Percentiles rank a stretch among this genome's conserved stretches.
Evolutionary conservation across 2,113 vertebrate species (phyloP).

Genomic region (Mustela nigripes): DNA sequence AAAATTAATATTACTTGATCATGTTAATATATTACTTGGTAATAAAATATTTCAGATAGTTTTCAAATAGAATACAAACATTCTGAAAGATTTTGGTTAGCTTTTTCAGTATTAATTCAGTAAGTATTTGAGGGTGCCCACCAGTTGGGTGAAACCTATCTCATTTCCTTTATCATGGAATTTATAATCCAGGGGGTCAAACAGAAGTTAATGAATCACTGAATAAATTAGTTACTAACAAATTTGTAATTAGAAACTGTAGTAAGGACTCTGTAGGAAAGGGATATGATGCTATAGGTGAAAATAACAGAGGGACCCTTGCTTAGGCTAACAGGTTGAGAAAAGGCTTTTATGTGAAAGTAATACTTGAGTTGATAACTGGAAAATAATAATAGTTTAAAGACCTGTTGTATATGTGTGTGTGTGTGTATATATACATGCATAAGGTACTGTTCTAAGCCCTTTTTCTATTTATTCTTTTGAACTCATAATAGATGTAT

Average conservation of each 20-base stretch:
- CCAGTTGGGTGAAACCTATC: neutral
- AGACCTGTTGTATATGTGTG: neutral
- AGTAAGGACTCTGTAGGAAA: neutral
- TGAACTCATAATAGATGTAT: neutral
- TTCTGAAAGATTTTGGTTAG: slow-evolving; percentile 34
- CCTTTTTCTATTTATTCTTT: neutral
- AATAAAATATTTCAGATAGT: slow-evolving; percentile 50
- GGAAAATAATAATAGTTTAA: neutral
- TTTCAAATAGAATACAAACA: neutral
- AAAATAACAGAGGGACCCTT: neutral
- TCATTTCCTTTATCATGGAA: neutral
- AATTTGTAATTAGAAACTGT: slow-evolving; percentile 4
- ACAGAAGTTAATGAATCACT: neutral
- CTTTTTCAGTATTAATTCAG: neutral
- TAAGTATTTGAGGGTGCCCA: neutral
- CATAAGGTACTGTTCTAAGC: neutral
- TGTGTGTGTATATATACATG: neutral
- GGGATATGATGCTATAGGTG: neutral
- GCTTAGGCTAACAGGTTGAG: neutral
- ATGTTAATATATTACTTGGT: slow-evolving; percentile 16
- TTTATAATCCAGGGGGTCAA: neutral
- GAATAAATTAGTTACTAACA: neutral
- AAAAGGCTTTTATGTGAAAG: neutral
- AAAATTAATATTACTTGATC: slow-evolving; percentile 20
- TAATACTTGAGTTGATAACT: neutral